Evolutionary conservation across 2,113 vertebrate species (phyloP).

Genomic region (Condylura cristata): DNA sequence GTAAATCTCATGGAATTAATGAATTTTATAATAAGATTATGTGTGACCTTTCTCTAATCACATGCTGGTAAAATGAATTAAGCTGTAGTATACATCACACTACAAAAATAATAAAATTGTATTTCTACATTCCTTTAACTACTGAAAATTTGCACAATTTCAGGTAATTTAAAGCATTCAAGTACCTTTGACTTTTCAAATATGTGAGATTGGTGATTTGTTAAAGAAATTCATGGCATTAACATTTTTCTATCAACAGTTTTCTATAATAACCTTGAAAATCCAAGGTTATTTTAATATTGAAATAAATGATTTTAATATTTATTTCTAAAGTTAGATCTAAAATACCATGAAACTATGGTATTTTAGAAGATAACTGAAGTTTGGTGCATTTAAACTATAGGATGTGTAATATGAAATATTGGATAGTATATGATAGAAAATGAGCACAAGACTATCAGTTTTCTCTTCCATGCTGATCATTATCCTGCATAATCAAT

Average conservation of each 20-base stretch:
- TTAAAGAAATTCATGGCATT: neutral
- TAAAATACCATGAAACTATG: neutral
- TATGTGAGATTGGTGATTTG: neutral
- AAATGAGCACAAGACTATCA: neutral
- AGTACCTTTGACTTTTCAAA: neutral
- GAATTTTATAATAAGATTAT: neutral
- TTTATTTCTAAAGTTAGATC: neutral
- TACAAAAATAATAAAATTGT: neutral
- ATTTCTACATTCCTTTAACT: neutral
- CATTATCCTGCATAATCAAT: neutral
- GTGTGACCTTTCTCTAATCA: neutral
- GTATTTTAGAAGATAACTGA: slow-evolving; percentile 19
- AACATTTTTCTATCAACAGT: slow-evolving; percentile 8
- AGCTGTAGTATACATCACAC: neutral
- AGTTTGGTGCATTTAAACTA: neutral
- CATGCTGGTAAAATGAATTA: neutral
- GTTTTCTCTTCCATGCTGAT: neutral
- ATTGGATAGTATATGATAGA: neutral
- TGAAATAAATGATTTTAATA: neutral
- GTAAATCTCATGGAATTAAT: slow-evolving; percentile 20
- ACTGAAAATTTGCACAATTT: neutral
- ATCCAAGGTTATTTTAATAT: neutral
- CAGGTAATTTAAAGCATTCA: neutral
- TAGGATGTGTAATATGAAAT: neutral
- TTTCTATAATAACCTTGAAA: no score